These are phyloP conservation scores for Poecilia latipinna DNA, from an alignment of 2,113 vertebrate genomes.

Conservation along the genomic window DNA sequence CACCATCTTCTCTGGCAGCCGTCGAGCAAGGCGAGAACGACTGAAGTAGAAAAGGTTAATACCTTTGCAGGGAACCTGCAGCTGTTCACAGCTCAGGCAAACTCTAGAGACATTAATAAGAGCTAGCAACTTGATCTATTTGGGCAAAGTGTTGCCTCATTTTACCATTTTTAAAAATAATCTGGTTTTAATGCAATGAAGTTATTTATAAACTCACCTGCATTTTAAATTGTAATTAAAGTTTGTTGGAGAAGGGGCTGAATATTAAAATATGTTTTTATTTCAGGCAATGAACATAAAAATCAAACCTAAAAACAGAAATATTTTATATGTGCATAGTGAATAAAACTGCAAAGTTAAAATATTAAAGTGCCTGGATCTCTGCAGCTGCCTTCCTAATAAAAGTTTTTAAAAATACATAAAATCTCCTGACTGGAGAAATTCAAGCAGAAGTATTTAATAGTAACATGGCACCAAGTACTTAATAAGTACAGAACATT, in stretches of 20 bases:
- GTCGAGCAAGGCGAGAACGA: slow-evolving; percentile 25
- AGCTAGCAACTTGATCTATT: slow-evolving; percentile 49
- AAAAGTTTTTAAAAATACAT: no score
- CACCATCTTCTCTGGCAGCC: slow-evolving; percentile 27
- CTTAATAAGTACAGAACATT: background rate
- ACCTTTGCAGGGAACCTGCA: slow-evolving; percentile 32
- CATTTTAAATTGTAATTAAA: background rate
- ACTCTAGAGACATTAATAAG: slow-evolving; percentile 44
- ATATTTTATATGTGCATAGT: no score
- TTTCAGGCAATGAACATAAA: no score
- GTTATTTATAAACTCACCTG: background rate
- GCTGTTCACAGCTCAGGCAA: slow-evolving; percentile 62
- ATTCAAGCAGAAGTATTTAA: no score
- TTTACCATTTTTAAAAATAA: slow-evolving; percentile 13
- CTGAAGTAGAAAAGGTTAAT: slow-evolving; percentile 43
- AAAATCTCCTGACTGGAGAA: no score
- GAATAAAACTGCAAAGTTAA: no score
- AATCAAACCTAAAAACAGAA: no score
- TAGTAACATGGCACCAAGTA: background rate
- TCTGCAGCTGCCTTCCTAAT: no score
- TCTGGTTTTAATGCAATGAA: slow-evolving; percentile 18
- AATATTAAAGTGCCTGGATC: no score
- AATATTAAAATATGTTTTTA: no score
- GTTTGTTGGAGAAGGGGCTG: no score
- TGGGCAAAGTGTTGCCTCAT: slow-evolving; percentile 20